Evolutionary conservation across 2,888 invertebrate species (phyloP).

Genomic region (Tetragonisca angustula): DNA sequence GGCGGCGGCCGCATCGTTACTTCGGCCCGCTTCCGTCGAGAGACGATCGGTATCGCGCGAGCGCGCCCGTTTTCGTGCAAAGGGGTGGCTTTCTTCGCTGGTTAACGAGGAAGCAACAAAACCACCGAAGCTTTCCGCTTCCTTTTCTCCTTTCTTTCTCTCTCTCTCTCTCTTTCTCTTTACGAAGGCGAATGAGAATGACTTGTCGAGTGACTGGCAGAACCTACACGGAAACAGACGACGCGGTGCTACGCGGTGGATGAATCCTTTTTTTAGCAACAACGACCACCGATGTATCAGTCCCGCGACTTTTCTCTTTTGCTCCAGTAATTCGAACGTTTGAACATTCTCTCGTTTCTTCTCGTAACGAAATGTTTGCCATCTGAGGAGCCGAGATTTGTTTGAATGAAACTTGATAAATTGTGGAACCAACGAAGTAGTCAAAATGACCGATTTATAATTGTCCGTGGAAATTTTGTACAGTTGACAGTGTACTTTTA

Average conservation of each 20-base stretch:
- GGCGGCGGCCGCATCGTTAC: slow-evolving; percentile 46
- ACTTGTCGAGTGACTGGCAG: slow-evolving; percentile 65
- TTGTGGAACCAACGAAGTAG: no score
- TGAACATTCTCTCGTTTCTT: no score
- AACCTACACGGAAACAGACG: slow-evolving; percentile 73
- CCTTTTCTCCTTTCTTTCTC: neutral
- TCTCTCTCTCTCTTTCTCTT: slow-evolving; percentile 25
- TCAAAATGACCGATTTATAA: no score
- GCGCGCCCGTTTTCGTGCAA: slow-evolving; percentile 25
- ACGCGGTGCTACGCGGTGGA: slow-evolving; percentile 63
- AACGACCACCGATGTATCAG: no score
- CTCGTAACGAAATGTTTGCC: no score
- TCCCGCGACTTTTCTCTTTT: no score
- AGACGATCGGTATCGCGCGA: slow-evolving; percentile 45
- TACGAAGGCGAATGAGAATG: slow-evolving; percentile 48
- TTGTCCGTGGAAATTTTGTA: no score
- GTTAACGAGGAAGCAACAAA: slow-evolving; percentile 64
- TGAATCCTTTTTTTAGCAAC: no score
- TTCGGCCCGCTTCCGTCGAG: slow-evolving; percentile 37
- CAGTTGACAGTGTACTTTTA: no score
- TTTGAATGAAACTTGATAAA: no score
- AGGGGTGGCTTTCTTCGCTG: slow-evolving; percentile 28
- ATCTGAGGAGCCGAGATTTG: no score
- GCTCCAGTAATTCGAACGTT: no score
- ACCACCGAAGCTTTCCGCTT: slow-evolving; percentile 60